Evolutionary conservation across 2,888 invertebrate genomes (phyloP), one percentile per base, ranked within the genome.

Genomic region (Desoria tigrina): DNA sequence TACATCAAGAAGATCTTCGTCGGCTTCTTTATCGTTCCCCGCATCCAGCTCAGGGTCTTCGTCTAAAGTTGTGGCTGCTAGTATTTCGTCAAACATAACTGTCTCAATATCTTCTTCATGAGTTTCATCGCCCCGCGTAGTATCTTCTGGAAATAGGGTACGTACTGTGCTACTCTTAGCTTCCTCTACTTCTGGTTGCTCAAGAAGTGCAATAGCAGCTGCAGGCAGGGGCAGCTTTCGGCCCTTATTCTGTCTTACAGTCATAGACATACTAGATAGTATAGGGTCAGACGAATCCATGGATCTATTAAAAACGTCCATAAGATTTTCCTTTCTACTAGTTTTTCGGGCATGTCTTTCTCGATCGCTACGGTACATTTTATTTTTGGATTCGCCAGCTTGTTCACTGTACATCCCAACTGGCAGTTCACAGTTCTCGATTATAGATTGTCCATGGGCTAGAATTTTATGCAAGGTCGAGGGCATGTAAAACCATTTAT

Each of bases 181-280:
- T 11, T 39, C 39, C 39, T 11, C 11, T 14, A 11, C 39, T 39
- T 39, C 50, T 50, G 50, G 14, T 50, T 11, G 9, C 18, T 50
- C 14, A 50, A 50, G 50, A 16, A 50, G 50, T 16, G 50, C 50
- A n/a, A 50, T 50, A 16, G 18, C 50, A 16, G 11, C 50, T 9
- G 50, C 9, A 9, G 50, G 50, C 9, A 50, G 50, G 9, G 50
- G 50, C 18, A 16, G 14, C 14, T 18, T 11, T 18, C 50, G 9
- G 18, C 50, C 9, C 21, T 50, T 50, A 28, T 45, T 61, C 62
- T 18, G 37, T 24, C 23, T 32, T 23, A 14, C 60, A 42, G 45
- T 64, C 66, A 18, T 49, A 54, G 27, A 27, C 37, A 45, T 68
- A 49, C 50, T 61, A 50, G 50, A 56, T 37, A 45, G 55, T 23